Evolutionary conservation across 2,888 invertebrate genomes (phyloP).

Genomic region (Microplitis manilae): DNA sequence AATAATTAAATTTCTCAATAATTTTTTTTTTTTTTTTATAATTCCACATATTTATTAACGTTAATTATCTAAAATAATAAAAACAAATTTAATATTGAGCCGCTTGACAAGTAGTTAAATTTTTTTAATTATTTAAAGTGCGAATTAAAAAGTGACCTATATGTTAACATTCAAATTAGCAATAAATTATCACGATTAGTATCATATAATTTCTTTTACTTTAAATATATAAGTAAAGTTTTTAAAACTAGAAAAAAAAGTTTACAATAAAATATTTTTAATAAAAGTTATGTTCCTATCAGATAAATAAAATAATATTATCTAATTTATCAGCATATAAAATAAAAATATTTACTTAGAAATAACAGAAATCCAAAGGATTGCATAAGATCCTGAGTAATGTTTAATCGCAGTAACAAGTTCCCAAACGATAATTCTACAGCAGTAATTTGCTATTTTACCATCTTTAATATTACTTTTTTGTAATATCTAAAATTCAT

Average conservation of each 20-base stretch:
- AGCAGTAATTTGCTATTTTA: neutral
- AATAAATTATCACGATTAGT: no score
- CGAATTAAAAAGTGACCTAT: no score
- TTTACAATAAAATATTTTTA: neutral
- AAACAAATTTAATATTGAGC: no score
- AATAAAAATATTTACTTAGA: constrained; percentile 45
- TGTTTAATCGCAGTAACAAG: constrained; percentile 32
- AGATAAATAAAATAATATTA: constrained; percentile 20
- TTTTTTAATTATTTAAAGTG: no score
- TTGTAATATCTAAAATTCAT: neutral
- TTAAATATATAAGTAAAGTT: no score
- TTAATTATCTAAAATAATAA: no score
- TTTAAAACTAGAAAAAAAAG: neutral
- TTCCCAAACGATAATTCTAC: constrained; percentile 7
- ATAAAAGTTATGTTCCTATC: neutral
- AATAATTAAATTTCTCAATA: no score
- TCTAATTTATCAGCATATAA: constrained; percentile 26
- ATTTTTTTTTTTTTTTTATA: no score
- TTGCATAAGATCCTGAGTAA: constrained; percentile 59
- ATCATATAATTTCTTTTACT: no score
- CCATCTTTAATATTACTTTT: neutral
- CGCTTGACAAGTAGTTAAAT: no score
- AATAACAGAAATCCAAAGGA: constrained; percentile 38
- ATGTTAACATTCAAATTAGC: no score
- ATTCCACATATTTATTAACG: no score